Conservation (phyloP, 1,140 invertebrate genomes). For the Brachionus rotundiformis region DNA sequence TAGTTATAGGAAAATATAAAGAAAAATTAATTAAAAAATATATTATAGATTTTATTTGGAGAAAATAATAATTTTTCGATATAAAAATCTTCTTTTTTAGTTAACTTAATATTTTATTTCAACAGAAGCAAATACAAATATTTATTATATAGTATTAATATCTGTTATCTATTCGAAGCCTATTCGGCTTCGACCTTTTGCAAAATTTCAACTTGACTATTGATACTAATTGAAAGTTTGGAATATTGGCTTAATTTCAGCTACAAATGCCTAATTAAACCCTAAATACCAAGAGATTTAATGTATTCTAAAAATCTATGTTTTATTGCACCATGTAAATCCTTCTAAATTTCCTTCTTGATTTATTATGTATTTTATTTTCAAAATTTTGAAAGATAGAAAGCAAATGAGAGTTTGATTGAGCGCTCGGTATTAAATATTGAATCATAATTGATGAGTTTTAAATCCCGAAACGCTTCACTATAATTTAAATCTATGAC, state of each 20-base stretch:
- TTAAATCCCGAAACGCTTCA: background rate
- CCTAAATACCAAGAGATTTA: slow-evolving; percentile 26
- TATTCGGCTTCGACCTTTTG: background rate
- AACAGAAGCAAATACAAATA: slow-evolving; percentile 17
- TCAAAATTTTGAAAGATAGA: background rate
- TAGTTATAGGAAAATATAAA: background rate
- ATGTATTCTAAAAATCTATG: background rate
- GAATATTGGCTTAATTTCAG: background rate
- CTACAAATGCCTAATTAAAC: background rate
- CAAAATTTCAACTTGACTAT: slow-evolving; percentile 27
- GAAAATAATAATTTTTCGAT: background rate
- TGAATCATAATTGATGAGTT: background rate
- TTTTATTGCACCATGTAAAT: background rate
- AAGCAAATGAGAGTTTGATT: slow-evolving; percentile 10
- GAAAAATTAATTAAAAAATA: background rate
- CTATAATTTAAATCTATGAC: background rate
- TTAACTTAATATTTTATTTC: slow-evolving; percentile 9
- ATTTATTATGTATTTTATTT: background rate
- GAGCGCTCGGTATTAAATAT: background rate
- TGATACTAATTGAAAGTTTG: background rate
- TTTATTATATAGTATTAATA: background rate
- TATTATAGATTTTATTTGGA: background rate
- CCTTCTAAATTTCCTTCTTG: slow-evolving; percentile 4
- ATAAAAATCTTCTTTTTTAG: background rate
- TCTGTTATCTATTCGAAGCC: slow-evolving; percentile 1